These are phyloP conservation scores for Euphonia xanthogaster DNA, from an alignment of 2,797 vertebrate genomes.

Conservation along the genomic window DNA sequence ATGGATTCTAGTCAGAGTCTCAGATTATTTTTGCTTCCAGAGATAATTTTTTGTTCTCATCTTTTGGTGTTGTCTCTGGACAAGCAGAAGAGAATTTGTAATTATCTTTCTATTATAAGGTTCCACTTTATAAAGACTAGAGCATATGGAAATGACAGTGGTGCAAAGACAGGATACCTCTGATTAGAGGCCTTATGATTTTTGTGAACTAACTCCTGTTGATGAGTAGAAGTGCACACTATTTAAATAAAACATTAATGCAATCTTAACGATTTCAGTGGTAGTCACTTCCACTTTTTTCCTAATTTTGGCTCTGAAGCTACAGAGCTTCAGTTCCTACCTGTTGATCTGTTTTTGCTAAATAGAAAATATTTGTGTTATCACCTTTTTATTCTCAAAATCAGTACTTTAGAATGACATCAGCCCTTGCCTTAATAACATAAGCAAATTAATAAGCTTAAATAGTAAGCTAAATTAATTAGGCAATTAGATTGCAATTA, in stretches of 20 bases:
- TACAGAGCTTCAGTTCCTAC: not conserved
- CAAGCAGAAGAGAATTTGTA: not conserved
- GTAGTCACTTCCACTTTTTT: not conserved
- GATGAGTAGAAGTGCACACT: not conserved
- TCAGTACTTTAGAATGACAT: not conserved
- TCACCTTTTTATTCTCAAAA: not conserved
- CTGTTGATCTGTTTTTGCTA: not conserved
- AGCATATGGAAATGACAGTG: not conserved
- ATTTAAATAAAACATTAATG: not conserved
- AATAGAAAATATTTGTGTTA: not conserved
- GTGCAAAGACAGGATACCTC: not conserved
- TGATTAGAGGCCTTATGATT: not conserved
- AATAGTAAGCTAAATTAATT: not conserved
- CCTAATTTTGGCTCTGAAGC: not conserved
- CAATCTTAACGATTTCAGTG: not conserved
- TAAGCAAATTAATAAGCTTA: conserved; percentile 13
- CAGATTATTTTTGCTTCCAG: not conserved
- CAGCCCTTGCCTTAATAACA: not conserved
- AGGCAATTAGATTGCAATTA: not conserved
- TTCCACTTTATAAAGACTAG: not conserved
- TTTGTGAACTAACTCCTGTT: not conserved
- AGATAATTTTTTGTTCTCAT: not conserved
- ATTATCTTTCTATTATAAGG: not conserved
- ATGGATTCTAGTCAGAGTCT: not conserved
- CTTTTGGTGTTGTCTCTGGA: not conserved